These are phyloP conservation scores for Pimephales promelas DNA, from an alignment of 2,113 vertebrate genomes.

Conservation along the genomic window DNA sequence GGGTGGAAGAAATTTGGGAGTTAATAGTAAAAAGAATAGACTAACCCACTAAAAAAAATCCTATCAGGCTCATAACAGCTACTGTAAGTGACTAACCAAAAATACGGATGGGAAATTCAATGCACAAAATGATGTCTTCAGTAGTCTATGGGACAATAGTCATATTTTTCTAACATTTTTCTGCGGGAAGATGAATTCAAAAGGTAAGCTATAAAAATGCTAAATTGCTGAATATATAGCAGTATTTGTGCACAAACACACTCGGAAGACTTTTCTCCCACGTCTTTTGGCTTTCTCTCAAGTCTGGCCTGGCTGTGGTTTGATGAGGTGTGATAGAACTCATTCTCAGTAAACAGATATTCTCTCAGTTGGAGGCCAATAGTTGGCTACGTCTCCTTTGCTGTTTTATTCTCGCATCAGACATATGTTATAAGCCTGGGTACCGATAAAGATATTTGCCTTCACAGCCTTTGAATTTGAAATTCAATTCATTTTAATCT, in stretches of 20 bases:
- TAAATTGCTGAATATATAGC: constrained; percentile 7
- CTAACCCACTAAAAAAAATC: neutral
- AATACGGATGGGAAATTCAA: neutral
- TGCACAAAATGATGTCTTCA: neutral
- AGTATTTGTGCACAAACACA: constrained; percentile 17
- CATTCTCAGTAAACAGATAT: constrained; percentile 42
- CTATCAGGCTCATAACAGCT: neutral
- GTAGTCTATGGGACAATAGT: constrained; percentile 13
- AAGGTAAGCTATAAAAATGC: neutral
- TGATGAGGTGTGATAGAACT: constrained; percentile 43
- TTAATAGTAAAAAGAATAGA: constrained; percentile 18
- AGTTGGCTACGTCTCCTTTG: constrained; percentile 22
- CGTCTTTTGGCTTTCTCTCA: constrained; percentile 31
- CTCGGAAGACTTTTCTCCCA: neutral
- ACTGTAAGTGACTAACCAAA: constrained; percentile 20
- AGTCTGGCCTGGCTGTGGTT: constrained; percentile 38
- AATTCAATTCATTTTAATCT: constrained; percentile 11
- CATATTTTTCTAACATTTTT: neutral
- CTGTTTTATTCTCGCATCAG: constrained; percentile 11
- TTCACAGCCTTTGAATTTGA: constrained; percentile 6
- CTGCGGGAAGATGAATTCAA: neutral
- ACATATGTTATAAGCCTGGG: constrained; percentile 33
- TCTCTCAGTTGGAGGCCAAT: constrained; percentile 34
- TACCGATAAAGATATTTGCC: constrained; percentile 7
- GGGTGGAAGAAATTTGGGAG: neutral